A percentile compares a stretch with the other conserved stretches of the same genome.
Evolutionary conservation across 2,113 vertebrate species (phyloP).

Genomic region (Ciconia stormi): DNA sequence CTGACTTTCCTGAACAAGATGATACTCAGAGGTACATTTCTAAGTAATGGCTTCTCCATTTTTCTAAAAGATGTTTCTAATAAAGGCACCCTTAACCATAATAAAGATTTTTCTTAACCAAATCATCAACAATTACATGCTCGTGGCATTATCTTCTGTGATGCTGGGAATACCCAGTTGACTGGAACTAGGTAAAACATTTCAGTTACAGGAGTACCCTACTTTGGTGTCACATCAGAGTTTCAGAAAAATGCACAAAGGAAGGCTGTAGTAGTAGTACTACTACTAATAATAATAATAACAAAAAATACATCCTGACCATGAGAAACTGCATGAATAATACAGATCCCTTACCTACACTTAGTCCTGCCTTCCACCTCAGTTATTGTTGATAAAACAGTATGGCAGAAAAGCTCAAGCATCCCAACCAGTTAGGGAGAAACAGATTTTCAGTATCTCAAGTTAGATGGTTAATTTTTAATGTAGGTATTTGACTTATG

Average conservation of each 20-base stretch:
- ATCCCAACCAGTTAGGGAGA: neutral
- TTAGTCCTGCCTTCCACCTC: neutral
- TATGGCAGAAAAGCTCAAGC: neutral
- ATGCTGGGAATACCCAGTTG: fast-evolving
- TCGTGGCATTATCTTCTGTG: neutral
- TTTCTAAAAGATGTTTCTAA: neutral
- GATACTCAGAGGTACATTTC: neutral
- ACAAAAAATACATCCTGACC: neutral
- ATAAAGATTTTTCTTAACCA: neutral
- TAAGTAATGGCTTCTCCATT: neutral
- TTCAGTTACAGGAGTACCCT: fast-evolving
- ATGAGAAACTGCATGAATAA: neutral
- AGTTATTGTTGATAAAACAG: neutral
- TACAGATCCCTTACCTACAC: neutral
- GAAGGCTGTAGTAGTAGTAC: neutral
- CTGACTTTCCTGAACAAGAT: neutral
- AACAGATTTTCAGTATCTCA: neutral
- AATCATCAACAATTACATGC: fast-evolving
- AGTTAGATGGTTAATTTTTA: neutral
- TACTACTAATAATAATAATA: neutral
- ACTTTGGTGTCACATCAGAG: neutral
- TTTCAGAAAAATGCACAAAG: neutral
- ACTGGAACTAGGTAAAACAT: neutral
- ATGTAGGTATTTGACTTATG: neutral
- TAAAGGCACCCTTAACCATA: neutral